phyloP scores from a whole-genome alignment of 1,140 invertebrate species.

The Zaprionus kolodkinae region DNA sequence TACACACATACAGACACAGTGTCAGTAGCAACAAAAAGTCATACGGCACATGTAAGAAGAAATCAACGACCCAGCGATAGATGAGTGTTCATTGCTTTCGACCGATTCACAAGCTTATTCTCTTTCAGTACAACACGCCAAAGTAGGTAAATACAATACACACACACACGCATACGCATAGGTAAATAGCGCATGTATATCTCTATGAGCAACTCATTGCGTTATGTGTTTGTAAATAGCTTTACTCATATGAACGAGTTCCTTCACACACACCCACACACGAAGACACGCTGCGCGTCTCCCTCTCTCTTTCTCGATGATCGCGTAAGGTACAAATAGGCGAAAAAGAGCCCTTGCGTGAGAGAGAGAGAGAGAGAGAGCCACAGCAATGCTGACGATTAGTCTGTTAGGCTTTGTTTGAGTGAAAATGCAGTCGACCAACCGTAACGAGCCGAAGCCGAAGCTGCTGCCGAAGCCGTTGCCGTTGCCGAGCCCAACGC shows the following conservation, averaged over 20 bases:
- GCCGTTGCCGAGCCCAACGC: background rate
- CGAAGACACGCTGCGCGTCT: conserved; percentile 19
- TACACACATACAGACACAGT: background rate
- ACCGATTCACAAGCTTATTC: background rate
- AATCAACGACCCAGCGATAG: conserved; percentile 26
- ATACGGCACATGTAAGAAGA: conserved; percentile 6
- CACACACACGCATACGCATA: background rate
- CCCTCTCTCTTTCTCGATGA: conserved; percentile 27
- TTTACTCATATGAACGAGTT: conserved; percentile 6
- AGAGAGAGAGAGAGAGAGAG: background rate
- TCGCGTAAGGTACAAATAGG: conserved; percentile 19
- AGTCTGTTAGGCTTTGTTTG: conserved; percentile 52
- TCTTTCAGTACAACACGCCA: too few species aligned
- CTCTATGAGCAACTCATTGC: background rate
- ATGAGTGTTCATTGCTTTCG: background rate
- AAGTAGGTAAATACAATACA: conserved; percentile 3
- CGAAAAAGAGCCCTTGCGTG: conserved; percentile 24
- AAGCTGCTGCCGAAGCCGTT: background rate
- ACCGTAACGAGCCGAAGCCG: conserved; percentile 59
- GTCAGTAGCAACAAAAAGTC: background rate
- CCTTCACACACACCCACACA: background rate
- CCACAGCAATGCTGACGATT: conserved; percentile 41
- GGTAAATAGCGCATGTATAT: background rate
- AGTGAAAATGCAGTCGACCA: conserved; percentile 67
- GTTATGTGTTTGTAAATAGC: background rate